Evolutionary conservation across 2,888 invertebrate genomes (phyloP), one percentile per base, ranked within the genome.

Genomic region (Drosophila pseudotalamancana): DNA sequence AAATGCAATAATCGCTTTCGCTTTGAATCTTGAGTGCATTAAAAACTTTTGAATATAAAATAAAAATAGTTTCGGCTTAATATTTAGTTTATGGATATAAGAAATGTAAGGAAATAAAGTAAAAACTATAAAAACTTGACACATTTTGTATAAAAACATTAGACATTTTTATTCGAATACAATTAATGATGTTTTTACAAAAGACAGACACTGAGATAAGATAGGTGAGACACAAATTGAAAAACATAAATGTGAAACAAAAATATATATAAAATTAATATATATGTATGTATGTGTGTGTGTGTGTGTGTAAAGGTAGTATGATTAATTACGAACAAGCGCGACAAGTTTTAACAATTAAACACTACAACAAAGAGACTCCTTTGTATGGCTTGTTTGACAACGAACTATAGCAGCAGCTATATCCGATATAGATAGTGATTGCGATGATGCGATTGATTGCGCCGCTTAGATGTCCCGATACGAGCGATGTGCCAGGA

Each of bases 401-500:
- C 48, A 21, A 9, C 14, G 32, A 9, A 23, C 23, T 48, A 29
- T 29, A 46, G n/a, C 32, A 14, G 14, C 12, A 42, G 31, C 27
- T 55, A 40, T 39, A 63, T 31, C 34, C 21, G 25, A 55, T 42
- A 16, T 37, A 29, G 50, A 43, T 55, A 48, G 16, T 29, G 40
- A 43, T 40, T 71, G 70, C 56, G 23, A 48, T n/a, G n/a, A n/a
- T n/a, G 49, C 61, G 51, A 72, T 50, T 56, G 14, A 16, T 9
- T 42, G 14, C 6, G 8, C 14, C 37, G 61, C 82, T 94, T 93
- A 95, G 74, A 96, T 93, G 69, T 95, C 95, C 87, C 95, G 94
- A 92, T 96, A 97, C 19, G 94, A 93, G 72, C 95, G 94, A 85
- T 95, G 94, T 27, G 96, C 96, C 77, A 96, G 93, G 80, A 96